Base-by-base conservation (phyloP, 2,797 vertebrate species). In the Acipenser transmontanus region DNA sequence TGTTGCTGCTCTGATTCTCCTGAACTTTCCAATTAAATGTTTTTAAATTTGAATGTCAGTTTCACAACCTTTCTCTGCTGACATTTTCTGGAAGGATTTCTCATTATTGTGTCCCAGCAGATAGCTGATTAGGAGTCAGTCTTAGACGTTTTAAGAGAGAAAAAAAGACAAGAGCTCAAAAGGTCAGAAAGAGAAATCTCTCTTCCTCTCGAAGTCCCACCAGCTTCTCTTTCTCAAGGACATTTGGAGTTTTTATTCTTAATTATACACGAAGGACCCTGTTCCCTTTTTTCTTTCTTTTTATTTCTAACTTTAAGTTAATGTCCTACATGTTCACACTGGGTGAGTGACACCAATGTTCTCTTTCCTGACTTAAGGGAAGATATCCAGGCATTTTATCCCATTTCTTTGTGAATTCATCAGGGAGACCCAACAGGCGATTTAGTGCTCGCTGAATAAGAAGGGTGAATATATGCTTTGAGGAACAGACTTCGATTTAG, bases 231-330 rank as follows among this genome's bases (percentile, higher is more conserved):
- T 69, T 69, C 68, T 62, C 63, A 60, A 65, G 57, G 14, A 48
- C 62, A 20, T 52, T n/a, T 11, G 57, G 62, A 47, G 59, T 63
- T 66, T 62, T 51, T 51, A 56, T 64, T 57, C 62, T 63, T 69
- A 69, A 69, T 69, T 64, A 69, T 69, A 56, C 68, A 64, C 62
- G 13, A 10, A 49, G 62, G 68, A 56, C 68, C 61, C 49, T 57
- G 20, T 52, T 34, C 4, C 51, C 51, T 54, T 54, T 54, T 4
- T 7, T 17, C 17, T 34, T 34, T 34, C 34, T 34, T 57, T n/a
- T 64, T 52, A 14, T 9, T 51, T 47, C 50, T 68, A 7, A 11
- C 52, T 68, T 11, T 49, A 34, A 54, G 8, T 54, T n/a, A 54
- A n/a, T 6, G 63, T 56, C 68, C 68, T 59, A 65, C 63, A 64